Evolutionary conservation across 2,797 vertebrate genomes (phyloP), one percentile per base, ranked within the genome.

Genomic region (Enteromius viviparus): DNA sequence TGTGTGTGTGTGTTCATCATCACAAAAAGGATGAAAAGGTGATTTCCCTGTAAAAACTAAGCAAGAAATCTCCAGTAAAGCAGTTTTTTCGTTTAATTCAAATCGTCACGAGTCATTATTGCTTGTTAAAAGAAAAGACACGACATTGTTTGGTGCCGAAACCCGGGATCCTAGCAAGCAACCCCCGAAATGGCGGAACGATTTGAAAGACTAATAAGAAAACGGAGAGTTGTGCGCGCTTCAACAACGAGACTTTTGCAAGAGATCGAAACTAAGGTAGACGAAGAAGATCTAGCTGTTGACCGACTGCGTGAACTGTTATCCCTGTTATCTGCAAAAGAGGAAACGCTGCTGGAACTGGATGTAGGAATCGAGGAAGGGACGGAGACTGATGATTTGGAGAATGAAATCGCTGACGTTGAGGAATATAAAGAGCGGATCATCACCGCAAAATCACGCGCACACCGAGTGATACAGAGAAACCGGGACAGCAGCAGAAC

Each of bases 251-350:
- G 23, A 49, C 76, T 84, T 7, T 42, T 84, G 76, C 76, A 65
- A 42, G 37, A 68, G 42, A 37, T 84, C 29, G 19, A 84, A 11
- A 42, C n/a, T 7, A 66, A 85, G 37, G 29, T 80, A n/a, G 12
- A 14, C 42, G 15, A 75, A 6, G 80, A 75, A 17, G 34, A 65
- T 82, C 40, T 3, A 3, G 71, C 51, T 51, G 12, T 76, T 21
- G 42, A 19, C 42, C 42, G 58, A 64, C 65, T 66, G 60, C 8
- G 23, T 72, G 69, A 81, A 15, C 40, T 81, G 26, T 29, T 34
- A 42, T 51, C 79, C 32, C 19, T 69, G 42, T 37, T 85, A 21
- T 74, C 74, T 14, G 45, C 26, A 51, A 82, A 85, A 51, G 80
- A 78, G 47, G 75, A 66, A 70, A 60, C 23, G 3, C 74, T 83